These are phyloP conservation scores for Ganaspis brasiliensis DNA, from an alignment of 2,888 invertebrate species.

Conservation along the genomic window DNA sequence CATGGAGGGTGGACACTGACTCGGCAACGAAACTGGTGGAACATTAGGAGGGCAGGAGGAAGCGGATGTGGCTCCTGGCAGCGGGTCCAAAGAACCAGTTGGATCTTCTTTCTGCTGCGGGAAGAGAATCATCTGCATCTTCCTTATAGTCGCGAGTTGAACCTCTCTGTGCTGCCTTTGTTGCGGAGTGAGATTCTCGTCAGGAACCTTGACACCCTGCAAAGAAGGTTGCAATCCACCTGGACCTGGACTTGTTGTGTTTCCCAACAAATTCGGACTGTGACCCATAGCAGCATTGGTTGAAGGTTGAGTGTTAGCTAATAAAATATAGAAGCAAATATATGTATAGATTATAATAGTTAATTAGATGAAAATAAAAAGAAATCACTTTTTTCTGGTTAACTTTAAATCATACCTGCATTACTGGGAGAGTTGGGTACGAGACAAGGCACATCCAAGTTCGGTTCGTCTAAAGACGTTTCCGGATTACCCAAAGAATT, in stretches of 20 bases:
- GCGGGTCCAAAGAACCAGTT: slow-evolving; percentile 74
- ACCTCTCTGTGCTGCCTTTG: slow-evolving; percentile 97
- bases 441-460: slow-evolving; percentile 80
- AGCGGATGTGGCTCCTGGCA: slow-evolving; percentile 73
- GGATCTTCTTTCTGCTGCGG: slow-evolving; percentile 85
- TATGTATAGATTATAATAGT: no score
- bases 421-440: slow-evolving; percentile 79
- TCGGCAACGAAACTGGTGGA: slow-evolving; percentile 72
- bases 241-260: slow-evolving; percentile 82
- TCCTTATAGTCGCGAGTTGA: slow-evolving; percentile 93
- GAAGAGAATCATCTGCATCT: slow-evolving; percentile 96
- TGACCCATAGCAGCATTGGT: slow-evolving; percentile 77
- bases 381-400: no score
- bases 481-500: slow-evolving; percentile 78
- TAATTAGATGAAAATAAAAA: no score
- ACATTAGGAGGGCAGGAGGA: slow-evolving; percentile 73
- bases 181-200: slow-evolving; percentile 97
- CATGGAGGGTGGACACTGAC: slow-evolving; percentile 82
- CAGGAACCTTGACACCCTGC: slow-evolving; percentile 93
- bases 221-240: slow-evolving; percentile 84
- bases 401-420: slow-evolving; percentile 73
- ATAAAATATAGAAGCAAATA: no score
- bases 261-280: slow-evolving; percentile 78
- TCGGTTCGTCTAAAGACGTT: slow-evolving; percentile 78
- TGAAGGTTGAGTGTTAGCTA: slow-evolving; percentile 77